Percentiles rank a stretch among this genome's conserved stretches.
Evolutionary conservation across 2,113 vertebrate species (phyloP).

Genomic region (Mormyrus iriodes): DNA sequence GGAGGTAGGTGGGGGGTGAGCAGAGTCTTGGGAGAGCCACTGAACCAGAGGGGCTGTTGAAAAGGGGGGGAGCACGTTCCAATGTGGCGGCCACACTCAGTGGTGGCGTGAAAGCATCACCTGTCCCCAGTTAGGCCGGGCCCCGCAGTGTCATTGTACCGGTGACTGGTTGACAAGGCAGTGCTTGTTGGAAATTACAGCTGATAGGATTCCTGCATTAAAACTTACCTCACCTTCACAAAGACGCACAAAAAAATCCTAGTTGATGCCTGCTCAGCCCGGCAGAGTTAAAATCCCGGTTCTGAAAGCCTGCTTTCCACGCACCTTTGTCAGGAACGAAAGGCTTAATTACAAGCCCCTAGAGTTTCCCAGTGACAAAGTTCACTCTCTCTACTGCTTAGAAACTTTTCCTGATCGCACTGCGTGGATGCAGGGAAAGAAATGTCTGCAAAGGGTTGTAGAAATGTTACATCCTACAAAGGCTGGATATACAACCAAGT

Average conservation of each 20-base stretch:
- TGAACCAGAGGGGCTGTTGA: neutral
- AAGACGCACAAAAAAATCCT: neutral
- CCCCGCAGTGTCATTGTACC: conserved; percentile 18
- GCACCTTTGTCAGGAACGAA: neutral
- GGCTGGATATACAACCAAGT: neutral
- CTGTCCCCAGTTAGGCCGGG: conserved; percentile 4
- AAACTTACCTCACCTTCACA: neutral
- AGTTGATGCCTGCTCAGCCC: neutral
- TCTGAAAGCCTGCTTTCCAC: neutral
- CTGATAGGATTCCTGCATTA: conserved; percentile 6
- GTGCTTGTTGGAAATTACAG: conserved; percentile 3
- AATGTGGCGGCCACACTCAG: neutral
- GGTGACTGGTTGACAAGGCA: conserved; percentile 21
- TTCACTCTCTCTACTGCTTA: neutral
- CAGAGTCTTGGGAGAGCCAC: conserved; percentile 8
- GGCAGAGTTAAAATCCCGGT: conserved; percentile 7
- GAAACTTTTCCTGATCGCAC: neutral
- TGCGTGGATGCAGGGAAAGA: neutral
- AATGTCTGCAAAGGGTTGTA: neutral
- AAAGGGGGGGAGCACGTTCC: neutral
- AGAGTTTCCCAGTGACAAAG: neutral
- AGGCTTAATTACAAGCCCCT: neutral
- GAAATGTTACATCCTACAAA: neutral
- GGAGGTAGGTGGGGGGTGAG: neutral
- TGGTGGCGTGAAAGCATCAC: conserved; percentile 18